Evolutionary conservation across 2,888 invertebrate species (phyloP).

Genomic region (Acanthosepion lycidas): DNA sequence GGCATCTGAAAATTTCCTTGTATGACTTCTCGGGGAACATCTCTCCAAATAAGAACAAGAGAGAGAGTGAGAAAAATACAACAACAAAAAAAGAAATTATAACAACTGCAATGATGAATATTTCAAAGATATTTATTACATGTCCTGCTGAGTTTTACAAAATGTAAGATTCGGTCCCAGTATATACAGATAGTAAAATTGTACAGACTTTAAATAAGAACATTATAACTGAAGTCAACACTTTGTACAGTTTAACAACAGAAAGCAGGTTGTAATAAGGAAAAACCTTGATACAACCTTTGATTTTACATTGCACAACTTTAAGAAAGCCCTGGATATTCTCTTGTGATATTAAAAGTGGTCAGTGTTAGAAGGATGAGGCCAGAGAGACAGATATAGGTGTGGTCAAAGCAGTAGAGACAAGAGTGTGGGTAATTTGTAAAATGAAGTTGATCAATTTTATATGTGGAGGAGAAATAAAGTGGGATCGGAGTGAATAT

Average conservation of each 20-base stretch:
- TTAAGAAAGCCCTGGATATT: neutral
- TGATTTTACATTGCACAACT: conserved; percentile 11
- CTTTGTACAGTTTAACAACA: conserved; percentile 1
- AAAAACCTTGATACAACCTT: conserved; percentile 4
- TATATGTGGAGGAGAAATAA: neutral
- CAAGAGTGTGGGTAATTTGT: neutral
- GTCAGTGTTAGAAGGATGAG: neutral
- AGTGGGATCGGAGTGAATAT: neutral
- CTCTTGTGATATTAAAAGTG: neutral
- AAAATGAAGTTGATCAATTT: neutral
- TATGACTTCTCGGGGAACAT: too few species aligned
- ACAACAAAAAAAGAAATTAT: neutral
- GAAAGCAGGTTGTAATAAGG: neutral
- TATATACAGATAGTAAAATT: conserved; percentile 24
- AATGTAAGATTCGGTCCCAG: neutral
- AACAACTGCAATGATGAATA: neutral
- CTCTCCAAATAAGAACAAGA: neutral
- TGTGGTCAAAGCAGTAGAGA: neutral
- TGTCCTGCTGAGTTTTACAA: conserved; percentile 33
- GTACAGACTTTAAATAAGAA: conserved; percentile 33
- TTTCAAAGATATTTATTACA: conserved; percentile 10
- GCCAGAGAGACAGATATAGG: too few species aligned
- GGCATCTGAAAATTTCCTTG: too few species aligned
- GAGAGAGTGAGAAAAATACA: neutral
- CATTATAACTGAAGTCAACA: neutral